These are phyloP conservation scores for Struthidea cinerea DNA, from an alignment of 2,113 vertebrate genomes.

Conservation along the genomic window DNA sequence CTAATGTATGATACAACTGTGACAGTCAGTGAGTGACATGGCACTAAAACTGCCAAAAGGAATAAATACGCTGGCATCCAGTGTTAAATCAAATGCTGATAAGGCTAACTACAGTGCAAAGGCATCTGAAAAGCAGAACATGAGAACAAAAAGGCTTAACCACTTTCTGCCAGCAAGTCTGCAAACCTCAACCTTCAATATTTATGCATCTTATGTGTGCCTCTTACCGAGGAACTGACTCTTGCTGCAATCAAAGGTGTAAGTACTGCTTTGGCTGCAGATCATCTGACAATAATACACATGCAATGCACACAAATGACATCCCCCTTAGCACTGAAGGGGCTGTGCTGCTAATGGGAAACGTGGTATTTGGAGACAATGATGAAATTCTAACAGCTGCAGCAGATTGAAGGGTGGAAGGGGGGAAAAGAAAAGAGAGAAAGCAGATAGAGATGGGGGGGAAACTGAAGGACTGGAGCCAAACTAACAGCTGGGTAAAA, in stretches of 20 bases:
- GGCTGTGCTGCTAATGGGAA: neutral
- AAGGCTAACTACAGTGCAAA: neutral
- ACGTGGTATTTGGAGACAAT: conserved; percentile 15
- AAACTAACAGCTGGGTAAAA: conserved; percentile 40
- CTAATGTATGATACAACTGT: neutral
- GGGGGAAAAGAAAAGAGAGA: neutral
- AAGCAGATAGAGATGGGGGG: neutral
- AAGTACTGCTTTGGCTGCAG: neutral
- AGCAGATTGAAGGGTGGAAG: neutral
- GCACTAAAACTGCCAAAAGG: neutral
- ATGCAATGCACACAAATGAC: neutral
- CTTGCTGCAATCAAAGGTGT: neutral
- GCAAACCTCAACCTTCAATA: neutral
- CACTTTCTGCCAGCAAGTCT: neutral
- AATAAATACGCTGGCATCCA: neutral
- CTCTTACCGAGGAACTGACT: neutral
- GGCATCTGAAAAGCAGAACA: neutral
- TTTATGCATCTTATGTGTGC: neutral
- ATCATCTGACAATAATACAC: neutral
- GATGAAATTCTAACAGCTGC: conserved; percentile 72
- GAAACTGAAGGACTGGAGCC: neutral
- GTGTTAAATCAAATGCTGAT: neutral
- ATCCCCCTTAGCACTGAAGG: neutral
- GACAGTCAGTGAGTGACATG: neutral
- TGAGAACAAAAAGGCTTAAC: neutral